phyloP scores from a whole-genome alignment of 2,888 invertebrate species.

The Eupithecia exiguata region DNA sequence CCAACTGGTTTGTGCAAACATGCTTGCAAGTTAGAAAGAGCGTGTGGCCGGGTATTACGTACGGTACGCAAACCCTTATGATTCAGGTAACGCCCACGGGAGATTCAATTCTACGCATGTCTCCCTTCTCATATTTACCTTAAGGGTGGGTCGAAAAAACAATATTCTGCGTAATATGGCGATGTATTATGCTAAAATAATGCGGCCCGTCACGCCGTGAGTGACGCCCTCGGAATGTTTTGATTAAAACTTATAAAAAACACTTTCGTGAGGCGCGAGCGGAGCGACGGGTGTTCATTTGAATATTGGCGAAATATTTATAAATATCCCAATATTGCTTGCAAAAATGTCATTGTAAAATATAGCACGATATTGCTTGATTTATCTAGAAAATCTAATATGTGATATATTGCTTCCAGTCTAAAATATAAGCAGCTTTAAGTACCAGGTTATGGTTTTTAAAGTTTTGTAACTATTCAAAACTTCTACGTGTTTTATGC shows the following conservation, averaged over 20 bases:
- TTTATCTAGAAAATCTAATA: too few relatives aligned
- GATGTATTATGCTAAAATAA: conserved; percentile 61
- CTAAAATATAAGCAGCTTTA: too few relatives aligned
- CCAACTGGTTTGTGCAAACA: too few relatives aligned
- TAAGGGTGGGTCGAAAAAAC: conserved; percentile 48
- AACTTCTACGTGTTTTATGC: too few relatives aligned
- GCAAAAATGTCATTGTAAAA: conserved; percentile 17
- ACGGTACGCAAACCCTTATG: background rate
- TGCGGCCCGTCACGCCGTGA: conserved; percentile 48
- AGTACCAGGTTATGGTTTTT: too few relatives aligned
- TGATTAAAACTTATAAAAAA: conserved; percentile 68
- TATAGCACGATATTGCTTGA: background rate
- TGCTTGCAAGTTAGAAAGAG: too few relatives aligned
- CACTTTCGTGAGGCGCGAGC: conserved; percentile 48
- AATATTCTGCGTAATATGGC: conserved; percentile 55
- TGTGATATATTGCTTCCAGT: background rate
- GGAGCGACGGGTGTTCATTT: conserved; percentile 29
- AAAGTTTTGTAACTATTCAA: too few relatives aligned
- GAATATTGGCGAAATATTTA: conserved; percentile 35
- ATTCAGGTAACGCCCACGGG: background rate
- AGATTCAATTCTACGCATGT: conserved; percentile 20
- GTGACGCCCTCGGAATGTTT: conserved; percentile 61
- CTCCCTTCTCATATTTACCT: conserved; percentile 32
- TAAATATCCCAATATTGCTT: conserved; percentile 22
- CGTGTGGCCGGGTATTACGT: too few relatives aligned